Conservation (phyloP, 2,113 vertebrate genomes). For the Vicugna pacos region DNA sequence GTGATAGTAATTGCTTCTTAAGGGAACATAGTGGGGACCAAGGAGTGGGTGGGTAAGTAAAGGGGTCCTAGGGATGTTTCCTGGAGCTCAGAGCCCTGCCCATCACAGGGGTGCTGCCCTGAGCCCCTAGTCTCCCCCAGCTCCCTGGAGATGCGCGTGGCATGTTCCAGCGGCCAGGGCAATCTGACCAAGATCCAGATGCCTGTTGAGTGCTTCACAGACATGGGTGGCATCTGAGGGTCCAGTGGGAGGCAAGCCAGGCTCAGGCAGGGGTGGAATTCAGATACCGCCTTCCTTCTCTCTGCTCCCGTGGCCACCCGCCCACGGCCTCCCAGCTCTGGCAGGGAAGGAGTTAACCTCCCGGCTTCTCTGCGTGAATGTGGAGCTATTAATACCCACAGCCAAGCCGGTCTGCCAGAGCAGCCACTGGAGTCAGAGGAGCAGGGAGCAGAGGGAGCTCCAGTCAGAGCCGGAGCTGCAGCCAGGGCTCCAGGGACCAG, state of each 20-base stretch:
- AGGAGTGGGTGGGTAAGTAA: not conserved
- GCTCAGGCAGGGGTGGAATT: not conserved
- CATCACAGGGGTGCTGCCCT: not conserved
- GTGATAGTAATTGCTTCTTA: not conserved
- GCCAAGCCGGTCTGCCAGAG: slow-evolving; percentile 85
- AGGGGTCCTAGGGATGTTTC: not conserved
- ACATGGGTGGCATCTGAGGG: accelerated
- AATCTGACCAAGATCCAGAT: not conserved
- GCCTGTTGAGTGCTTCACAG: not conserved
- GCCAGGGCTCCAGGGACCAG: slow-evolving; percentile 54
- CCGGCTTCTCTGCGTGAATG: slow-evolving; percentile 84
- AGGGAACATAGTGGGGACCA: not conserved
- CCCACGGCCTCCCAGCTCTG: slow-evolving; percentile 39
- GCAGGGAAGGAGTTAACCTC: slow-evolving; percentile 87
- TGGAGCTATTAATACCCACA: slow-evolving; percentile 90
- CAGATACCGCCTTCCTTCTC: slow-evolving; percentile 83
- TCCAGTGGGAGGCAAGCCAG: not conserved
- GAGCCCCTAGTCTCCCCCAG: not conserved
- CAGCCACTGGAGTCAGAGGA: slow-evolving; percentile 60
- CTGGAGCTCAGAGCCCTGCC: not conserved
- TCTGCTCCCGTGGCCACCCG: slow-evolving; percentile 76
- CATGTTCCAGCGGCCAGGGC: not conserved
- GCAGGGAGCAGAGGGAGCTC: not conserved
- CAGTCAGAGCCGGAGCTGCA: slow-evolving; percentile 26
- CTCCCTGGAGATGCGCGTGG: not conserved